Percentiles rank a stretch among this genome's conserved stretches.
Evolutionary conservation across 2,888 invertebrate species (phyloP).

Genomic region (Apeira syringaria): DNA sequence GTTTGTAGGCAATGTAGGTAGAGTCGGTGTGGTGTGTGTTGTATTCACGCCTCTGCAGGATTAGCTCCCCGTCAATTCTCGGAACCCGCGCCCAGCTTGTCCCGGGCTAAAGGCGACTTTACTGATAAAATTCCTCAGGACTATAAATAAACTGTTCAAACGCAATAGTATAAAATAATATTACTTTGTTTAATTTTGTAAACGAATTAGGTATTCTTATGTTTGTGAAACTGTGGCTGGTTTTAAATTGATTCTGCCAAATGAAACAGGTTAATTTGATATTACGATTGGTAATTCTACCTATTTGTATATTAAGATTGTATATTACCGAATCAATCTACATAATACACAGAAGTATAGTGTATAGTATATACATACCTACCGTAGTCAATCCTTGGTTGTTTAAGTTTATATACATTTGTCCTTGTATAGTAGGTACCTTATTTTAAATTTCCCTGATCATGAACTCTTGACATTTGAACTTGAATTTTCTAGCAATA

Average conservation of each 20-base stretch:
- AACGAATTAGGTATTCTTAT: neutral
- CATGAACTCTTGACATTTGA: too few species aligned
- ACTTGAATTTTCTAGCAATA: too few species aligned
- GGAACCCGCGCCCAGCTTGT: constrained; percentile 37
- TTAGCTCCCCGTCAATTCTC: constrained; percentile 40
- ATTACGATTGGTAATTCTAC: too few species aligned
- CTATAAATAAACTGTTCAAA: constrained; percentile 18
- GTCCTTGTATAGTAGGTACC: too few species aligned
- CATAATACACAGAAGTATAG: too few species aligned
- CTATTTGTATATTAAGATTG: too few species aligned
- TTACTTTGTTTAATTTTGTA: neutral
- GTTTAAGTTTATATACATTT: too few species aligned
- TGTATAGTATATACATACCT: too few species aligned
- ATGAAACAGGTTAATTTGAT: neutral
- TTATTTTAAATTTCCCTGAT: too few species aligned
- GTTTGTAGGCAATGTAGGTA: constrained; percentile 20
- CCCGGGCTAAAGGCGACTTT: constrained; percentile 15
- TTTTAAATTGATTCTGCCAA: too few species aligned
- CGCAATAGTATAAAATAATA: neutral
- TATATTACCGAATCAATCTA: too few species aligned
- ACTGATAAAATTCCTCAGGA: constrained; percentile 23
- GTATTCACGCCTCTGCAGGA: constrained; percentile 36
- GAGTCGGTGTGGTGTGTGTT: constrained; percentile 30
- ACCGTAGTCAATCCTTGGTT: too few species aligned
- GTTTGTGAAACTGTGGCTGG: neutral